Evolutionary conservation across 2,797 vertebrate species (phyloP), one percentile per base, ranked within the genome.

Genomic region (Aulostomus chinensis): DNA sequence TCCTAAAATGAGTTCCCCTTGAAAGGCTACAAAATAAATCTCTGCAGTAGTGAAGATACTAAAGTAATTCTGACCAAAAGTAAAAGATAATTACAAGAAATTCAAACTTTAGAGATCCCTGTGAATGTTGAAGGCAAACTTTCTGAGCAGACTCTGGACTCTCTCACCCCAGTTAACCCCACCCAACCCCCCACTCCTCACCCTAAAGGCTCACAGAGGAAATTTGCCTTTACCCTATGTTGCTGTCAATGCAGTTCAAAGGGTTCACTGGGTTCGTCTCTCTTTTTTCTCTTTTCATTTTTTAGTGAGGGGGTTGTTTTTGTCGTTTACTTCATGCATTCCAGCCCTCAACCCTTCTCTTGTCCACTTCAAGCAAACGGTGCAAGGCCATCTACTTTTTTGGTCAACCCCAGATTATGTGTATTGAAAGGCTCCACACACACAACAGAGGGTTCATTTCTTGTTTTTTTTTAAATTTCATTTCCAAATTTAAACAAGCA

Each of bases 81-180:
- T n/a, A n/a, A n/a, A n/a, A n/a, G n/a, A n/a, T n/a, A n/a, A n/a
- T n/a, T n/a, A n/a, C n/a, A n/a, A n/a, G n/a, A n/a, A n/a, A n/a
- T n/a, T n/a, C n/a, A n/a, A n/a, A n/a, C n/a, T n/a, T n/a, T 64
- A 70, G 75, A 87, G 84, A 71, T 78, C 78, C 68, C 64, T 43
- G 52, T 67, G 43, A 39, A 63, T 70, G 63, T 75, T 70, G 60
- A 86, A 73, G 47, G 55, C 55, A 57, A 79, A 63, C 68, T 72
- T 74, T 72, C 46, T 51, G 59, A 70, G 74, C 47, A 82, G 73
- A 79, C 61, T 78, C 78, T 81, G 63, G 64, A 80, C 71, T 80
- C 78, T 47, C 71, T 88, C 86, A 88, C 86, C 86, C 87, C 48
- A 84, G 75, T 74, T 88, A 87, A 89, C 87, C 87, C 59, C 77